phyloP scores from a whole-genome alignment of 2,113 vertebrate genomes.

The Anas platyrhynchos region DNA sequence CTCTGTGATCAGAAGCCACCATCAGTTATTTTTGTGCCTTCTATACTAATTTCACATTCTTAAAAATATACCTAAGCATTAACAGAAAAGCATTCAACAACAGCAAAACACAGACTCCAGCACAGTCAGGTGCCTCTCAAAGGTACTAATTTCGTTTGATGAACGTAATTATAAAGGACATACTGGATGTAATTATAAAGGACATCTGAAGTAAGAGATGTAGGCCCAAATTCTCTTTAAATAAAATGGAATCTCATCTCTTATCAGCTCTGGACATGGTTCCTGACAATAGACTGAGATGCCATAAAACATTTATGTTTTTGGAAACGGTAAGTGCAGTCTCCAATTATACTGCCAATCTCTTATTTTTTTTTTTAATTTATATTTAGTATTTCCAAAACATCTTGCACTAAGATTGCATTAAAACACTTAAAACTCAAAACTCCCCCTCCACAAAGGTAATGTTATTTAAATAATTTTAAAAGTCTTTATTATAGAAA shows the following conservation, averaged over 20 bases:
- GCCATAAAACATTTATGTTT: neutral
- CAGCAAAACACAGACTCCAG: neutral
- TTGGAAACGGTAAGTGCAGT: neutral
- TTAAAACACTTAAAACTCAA: neutral
- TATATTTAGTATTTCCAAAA: neutral
- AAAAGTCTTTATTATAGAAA: neutral
- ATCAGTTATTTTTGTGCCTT: neutral
- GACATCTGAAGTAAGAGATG: neutral
- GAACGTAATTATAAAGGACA: neutral
- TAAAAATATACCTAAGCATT: neutral
- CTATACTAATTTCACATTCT: neutral
- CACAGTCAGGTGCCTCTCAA: neutral
- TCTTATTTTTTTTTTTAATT: neutral
- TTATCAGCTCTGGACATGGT: neutral
- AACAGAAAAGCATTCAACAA: neutral
- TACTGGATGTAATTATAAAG: neutral
- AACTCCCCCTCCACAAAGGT: neutral
- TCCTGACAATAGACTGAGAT: neutral
- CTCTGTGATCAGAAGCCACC: neutral
- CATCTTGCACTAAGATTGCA: neutral
- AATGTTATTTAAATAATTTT: neutral
- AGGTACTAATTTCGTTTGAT: neutral
- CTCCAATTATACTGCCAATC: neutral
- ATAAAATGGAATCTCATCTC: neutral
- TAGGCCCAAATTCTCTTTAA: neutral